Conservation (phyloP, 30 jellyfish, hydroid and myxozoan species). For the Aurelia sp. region DNA sequence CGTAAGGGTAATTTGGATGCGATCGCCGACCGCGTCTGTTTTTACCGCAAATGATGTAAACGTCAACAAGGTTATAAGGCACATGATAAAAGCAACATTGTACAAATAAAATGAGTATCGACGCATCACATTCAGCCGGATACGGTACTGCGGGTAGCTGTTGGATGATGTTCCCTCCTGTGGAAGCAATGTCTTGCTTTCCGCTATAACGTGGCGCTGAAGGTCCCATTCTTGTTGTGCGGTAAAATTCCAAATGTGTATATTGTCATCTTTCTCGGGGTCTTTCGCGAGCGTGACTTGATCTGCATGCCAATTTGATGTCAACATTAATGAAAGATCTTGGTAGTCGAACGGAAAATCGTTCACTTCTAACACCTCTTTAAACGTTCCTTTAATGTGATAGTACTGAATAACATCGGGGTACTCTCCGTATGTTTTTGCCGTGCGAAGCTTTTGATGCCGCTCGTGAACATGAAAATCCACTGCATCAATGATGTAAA, state of each 20-base stretch:
- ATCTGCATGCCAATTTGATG: constrained; percentile 45
- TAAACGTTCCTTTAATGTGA: constrained; percentile 50
- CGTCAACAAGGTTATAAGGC: constrained; percentile 46
- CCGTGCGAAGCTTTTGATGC: constrained; percentile 6
- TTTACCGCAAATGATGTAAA: constrained; percentile 46
- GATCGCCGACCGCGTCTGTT: constrained; percentile 47
- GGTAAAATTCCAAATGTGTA: constrained; percentile 44
- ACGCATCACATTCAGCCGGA: constrained; percentile 49
- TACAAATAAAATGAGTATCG: constrained; percentile 29
- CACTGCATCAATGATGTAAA: constrained; percentile 38
- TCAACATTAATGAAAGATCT: constrained; percentile 32
- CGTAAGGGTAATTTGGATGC: constrained; percentile 55
- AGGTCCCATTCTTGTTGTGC: constrained; percentile 48
- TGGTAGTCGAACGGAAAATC: constrained; percentile 61
- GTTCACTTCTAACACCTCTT: constrained; percentile 42
- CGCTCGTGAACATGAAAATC: constrained; percentile 35
- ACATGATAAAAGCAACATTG: constrained; percentile 36
- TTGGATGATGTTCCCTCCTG: constrained; percentile 36
- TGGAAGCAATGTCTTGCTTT: neutral
- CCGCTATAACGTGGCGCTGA: constrained; percentile 21
- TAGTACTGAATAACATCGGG: constrained; percentile 44
- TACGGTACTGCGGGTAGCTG: constrained; percentile 50
- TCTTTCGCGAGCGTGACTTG: constrained; percentile 11
- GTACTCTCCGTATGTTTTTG: constrained; percentile 6
- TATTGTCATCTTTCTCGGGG: constrained; percentile 24